phyloP scores from a whole-genome alignment of 2,888 invertebrate genomes.

The Cerastis rubricosa region DNA sequence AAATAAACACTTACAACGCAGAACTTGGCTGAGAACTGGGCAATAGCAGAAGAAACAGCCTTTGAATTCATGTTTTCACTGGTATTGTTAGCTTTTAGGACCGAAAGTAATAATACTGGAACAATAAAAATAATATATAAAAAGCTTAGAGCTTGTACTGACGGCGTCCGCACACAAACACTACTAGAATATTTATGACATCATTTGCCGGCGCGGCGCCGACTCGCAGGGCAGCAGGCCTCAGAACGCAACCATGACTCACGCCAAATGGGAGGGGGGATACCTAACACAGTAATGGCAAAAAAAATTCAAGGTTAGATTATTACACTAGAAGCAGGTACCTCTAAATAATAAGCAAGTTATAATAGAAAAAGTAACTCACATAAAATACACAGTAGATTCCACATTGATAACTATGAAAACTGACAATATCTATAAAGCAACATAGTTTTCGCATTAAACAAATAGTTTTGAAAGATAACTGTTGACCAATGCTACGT shows the following conservation, averaged over 20 bases:
- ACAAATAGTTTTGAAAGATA: constrained; percentile 46
- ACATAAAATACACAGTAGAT: constrained; percentile 31
- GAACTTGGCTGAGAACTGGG: constrained; percentile 86
- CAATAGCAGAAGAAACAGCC: constrained; percentile 80
- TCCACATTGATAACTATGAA: constrained; percentile 50
- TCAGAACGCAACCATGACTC: constrained; percentile 41
- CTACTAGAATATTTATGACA: constrained; percentile 50
- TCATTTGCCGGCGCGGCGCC: constrained; percentile 47
- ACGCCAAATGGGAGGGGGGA: constrained; percentile 39
- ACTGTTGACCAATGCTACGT: constrained; percentile 31
- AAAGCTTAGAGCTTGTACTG: constrained; percentile 6
- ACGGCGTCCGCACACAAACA: constrained; percentile 28
- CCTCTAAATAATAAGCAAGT: background rate
- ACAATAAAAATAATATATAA: constrained; percentile 60
- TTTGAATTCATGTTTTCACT: constrained; percentile 81
- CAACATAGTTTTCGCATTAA: constrained; percentile 35
- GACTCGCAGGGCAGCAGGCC: background rate
- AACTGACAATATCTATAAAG: constrained; percentile 26
- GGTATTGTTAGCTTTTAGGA: constrained; percentile 66
- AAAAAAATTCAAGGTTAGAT: constrained; percentile 33
- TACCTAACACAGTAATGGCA: constrained; percentile 17
- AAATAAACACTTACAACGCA: constrained; percentile 85
- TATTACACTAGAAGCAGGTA: background rate
- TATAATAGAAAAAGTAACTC: constrained; percentile 15
- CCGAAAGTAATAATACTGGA: constrained; percentile 74